Evolutionary conservation across 1,140 invertebrate species (phyloP), one percentile per base, ranked within the genome.

Genomic region (Hyles vespertilio): DNA sequence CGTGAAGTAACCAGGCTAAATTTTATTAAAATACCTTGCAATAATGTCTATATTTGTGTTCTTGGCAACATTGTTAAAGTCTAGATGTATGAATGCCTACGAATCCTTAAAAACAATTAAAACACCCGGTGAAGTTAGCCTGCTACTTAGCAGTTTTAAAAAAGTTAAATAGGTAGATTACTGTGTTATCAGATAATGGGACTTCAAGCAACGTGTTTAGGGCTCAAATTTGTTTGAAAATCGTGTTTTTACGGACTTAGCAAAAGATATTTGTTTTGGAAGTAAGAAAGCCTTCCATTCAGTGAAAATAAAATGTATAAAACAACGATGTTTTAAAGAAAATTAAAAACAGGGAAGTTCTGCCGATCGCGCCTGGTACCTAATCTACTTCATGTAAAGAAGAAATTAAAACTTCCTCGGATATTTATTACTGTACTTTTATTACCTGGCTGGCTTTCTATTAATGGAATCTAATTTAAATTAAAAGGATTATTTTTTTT

Each of bases 321-420:
- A 86, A 75, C 74, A 81, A 79, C 72, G 69, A 81, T 81, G 82
- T 87, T 84, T 86, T 83, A 86, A 88, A 84, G 83, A 88, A 88
- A 88, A 84, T 88, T 84, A 83, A 85, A 88, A 84, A 84, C 74
- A 78, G 73, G 78, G 74, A 85, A 88, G 74, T 84, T 85, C 75
- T 79, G 74, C 74, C 78, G 75, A 87, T 87, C 73, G 82, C 72
- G 83, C 79, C 81, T 70, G 76, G 72, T 79, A 60, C 65, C 60
- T 67, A 85, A 84, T 85, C 81, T 84, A 73, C 78, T 77, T 68
- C 82, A 76, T 85, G 74, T 85, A 81, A 84, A 83, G 74, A 79
- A 88, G 83, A 88, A 88, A 86, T 88, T 88, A 86, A 88, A 86
- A 88, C 80, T 86, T 84, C 79, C 79, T 74, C 72, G 82, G 82